Base-by-base conservation (phyloP, 2,888 invertebrate genomes). In the Philhelius pedissequus region DNA sequence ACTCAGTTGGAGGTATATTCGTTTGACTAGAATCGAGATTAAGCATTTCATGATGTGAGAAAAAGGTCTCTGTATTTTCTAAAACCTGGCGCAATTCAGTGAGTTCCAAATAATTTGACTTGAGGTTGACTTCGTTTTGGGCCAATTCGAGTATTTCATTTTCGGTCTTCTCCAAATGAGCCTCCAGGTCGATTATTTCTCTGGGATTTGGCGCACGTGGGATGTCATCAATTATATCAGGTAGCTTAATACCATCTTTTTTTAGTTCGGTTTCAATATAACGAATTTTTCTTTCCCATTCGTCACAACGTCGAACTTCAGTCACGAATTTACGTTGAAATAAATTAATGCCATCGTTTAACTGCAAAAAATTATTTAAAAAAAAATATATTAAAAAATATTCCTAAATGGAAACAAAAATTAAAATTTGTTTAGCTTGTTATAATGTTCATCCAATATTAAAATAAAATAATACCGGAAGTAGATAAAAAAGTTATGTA, bases 151-250 rank as follows among this genome's bases (percentile, higher is more conserved):
- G 93, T 87, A 99, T 95, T 92, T 99, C 99, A 87, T 96, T 96
- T 91, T 99, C 99, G 22, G 98, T 96, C 92, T 98, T 98, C 92
- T 99, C 99, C 90, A 99, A 94, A 87, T 97, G 97, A 0, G 97
- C 96, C 94, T 97, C 91, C 20, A 92, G 89, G 80, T 97, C 96
- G 81, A 96, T 95, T 91, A 96, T 95, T 90, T 96, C 96, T 48
- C 96, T 92, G 0, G 96, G 95, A 89, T 94, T 94, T 0, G 96
- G 96, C 5, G 95, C 95, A 66, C 94, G 93, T 1, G 96, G 96
- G 58, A 92, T 89, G 77, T 92, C 90, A 2, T 94, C 94, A 0
- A 92, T 92, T 9, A 94, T 93, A 86, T 95, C 94, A 0, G 94
- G 93, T 90, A 96, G 94, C 5, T 93, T 92, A 30, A 97, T 95